A percentile compares a stretch with the other conserved stretches of the same genome.
Evolutionary conservation across 2,888 invertebrate species (phyloP).

Genomic region (Drosophila maculinotata): DNA sequence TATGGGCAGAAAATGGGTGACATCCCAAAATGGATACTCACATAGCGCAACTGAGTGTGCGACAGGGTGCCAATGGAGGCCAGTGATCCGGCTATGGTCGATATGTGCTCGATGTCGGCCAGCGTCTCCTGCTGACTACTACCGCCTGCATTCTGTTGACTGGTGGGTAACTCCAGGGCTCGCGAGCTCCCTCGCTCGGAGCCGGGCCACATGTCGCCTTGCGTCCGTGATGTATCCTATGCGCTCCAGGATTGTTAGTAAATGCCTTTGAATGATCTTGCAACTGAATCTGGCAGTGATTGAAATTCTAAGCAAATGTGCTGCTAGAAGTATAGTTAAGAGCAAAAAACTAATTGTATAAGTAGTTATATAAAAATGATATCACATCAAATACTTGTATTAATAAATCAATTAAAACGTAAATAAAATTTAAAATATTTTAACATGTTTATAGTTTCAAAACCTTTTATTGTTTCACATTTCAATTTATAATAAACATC

Average conservation of each 20-base stretch:
- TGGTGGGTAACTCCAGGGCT: constrained; percentile 79
- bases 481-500: neutral
- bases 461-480: neutral
- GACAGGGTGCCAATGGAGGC: constrained; percentile 87
- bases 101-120: constrained; percentile 88
- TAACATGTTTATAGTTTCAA: neutral
- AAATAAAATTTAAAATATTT: too few species aligned
- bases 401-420: too few species aligned
- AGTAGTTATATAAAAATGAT: neutral
- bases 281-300: constrained; percentile 19
- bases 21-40: constrained; percentile 44
- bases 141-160: constrained; percentile 76
- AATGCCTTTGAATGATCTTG: neutral
- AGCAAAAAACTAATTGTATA: neutral
- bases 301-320: neutral
- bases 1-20: neutral
- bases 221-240: constrained; percentile 32
- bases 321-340: neutral
- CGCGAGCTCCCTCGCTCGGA: constrained; percentile 84
- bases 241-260: constrained; percentile 51
- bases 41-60: constrained; percentile 85
- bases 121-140: constrained; percentile 87
- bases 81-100: constrained; percentile 91
- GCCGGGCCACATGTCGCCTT: constrained; percentile 70
- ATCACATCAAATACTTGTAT: too few species aligned